Evolutionary conservation across 1,140 invertebrate species (phyloP).

Genomic region (Eueides isabella): DNA sequence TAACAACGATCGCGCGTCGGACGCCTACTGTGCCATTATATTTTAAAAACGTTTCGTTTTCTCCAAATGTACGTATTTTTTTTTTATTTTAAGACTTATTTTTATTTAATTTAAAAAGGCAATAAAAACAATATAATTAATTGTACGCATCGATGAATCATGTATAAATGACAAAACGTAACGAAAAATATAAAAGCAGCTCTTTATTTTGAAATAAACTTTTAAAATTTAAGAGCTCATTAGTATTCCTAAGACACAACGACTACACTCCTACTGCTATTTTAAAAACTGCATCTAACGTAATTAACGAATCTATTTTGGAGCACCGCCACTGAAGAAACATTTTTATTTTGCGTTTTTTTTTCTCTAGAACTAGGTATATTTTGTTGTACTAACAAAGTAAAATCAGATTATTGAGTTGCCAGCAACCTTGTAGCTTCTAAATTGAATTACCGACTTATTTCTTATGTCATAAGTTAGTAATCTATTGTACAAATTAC

Average conservation of each 20-base stretch:
- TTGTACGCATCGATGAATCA: background rate
- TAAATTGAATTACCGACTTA: conserved; percentile 5
- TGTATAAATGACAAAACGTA: background rate
- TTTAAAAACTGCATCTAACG: conserved; percentile 8
- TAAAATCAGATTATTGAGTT: background rate
- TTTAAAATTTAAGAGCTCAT: conserved; percentile 2
- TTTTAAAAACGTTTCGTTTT: background rate
- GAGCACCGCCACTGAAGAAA: background rate
- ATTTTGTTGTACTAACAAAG: conserved; percentile 2
- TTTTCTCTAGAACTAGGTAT: background rate
- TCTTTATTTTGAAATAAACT: background rate
- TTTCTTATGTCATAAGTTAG: background rate
- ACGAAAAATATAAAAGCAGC: background rate
- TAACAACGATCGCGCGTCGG: no score
- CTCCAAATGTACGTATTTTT: no score
- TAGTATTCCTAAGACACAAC: background rate
- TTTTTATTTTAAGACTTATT: no score
- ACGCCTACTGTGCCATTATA: background rate
- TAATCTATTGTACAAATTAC: background rate
- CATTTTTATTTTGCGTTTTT: background rate
- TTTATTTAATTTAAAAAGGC: no score
- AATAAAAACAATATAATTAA: no score
- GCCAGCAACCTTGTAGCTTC: conserved; percentile 4
- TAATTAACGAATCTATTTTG: conserved; percentile 8
- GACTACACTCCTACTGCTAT: background rate